Evolutionary conservation across 2,113 vertebrate species (phyloP), one percentile per base, ranked within the genome.

Genomic region (Ceyx melanurus): DNA sequence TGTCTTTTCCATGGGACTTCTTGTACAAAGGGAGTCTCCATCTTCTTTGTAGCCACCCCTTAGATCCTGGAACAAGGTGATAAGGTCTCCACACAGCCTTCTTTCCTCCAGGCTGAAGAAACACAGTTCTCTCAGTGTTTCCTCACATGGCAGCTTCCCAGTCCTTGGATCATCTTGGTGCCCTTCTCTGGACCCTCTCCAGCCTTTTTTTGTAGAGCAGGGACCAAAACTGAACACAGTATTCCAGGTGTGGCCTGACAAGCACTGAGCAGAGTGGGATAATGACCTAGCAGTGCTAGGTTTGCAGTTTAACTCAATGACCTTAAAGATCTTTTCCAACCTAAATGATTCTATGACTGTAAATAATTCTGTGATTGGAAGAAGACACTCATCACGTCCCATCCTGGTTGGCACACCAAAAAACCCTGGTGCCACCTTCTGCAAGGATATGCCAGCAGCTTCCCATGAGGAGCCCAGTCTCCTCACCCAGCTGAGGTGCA

Each of bases 361-460:
- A 0, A 48, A 12, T 1, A 4, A 7, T 51, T 66, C 57, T 10
- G 0, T 75, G 10, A 28, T n/a, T 77, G 83, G 48, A 68, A 14
- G 15, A 5, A 50, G 19, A 9, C 33, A 35, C 3, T 8, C 10
- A 54, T 4, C 0, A 0, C 28, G 11, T 48, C 50, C 33, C 19
- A 10, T 65, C 61, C 50, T 56, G 15, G 48, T 42, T 81, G 70
- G 12, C 28, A 5, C 66, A 28, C 31, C n/a, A 19, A 1, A 4
- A 48, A 70, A 14, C 33, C 33, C 15, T 0, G 0, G 5, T 76
- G 35, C 35, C 48, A 43, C 71, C 57, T 56, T 86, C 58, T 53
- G 10, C 21, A 51, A 56, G 61, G 40, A 42, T 0, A 0, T 56
- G 21, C 43, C 5, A 3, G 22, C 60, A 79, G n/a, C 66, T 68